Conservation (phyloP, 2,888 invertebrate genomes). For the Plagodis pulveraria region DNA sequence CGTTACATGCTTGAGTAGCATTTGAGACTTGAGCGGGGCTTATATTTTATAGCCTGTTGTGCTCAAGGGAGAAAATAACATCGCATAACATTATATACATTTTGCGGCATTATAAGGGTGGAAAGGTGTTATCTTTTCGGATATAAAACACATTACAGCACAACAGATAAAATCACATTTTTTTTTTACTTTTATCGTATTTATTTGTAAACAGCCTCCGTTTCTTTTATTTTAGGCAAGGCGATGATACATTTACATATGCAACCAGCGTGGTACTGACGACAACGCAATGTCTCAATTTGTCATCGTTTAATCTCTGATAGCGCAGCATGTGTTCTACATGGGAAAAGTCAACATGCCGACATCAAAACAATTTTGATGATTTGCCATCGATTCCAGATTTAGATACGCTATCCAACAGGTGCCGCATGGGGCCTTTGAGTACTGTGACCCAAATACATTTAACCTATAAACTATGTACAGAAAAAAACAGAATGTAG, state of each 20-base stretch:
- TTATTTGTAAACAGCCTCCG: no score
- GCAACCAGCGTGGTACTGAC: not conserved
- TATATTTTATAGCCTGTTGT: slow-evolving; percentile 20
- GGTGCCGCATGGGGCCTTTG: slow-evolving; percentile 32
- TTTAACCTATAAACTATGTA: no score
- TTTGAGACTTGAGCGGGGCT: slow-evolving; percentile 18
- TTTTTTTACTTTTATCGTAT: no score
- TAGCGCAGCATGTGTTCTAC: slow-evolving; percentile 26
- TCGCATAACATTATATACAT: slow-evolving; percentile 9
- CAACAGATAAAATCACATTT: no score
- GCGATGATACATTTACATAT: no score
- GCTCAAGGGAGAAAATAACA: slow-evolving; percentile 14
- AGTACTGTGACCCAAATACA: slow-evolving; percentile 10
- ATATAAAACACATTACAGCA: not conserved
- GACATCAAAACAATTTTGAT: slow-evolving; percentile 38
- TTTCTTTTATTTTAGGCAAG: no score
- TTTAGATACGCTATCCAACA: slow-evolving; percentile 40
- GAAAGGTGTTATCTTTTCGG: slow-evolving; percentile 5
- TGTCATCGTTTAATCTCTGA: slow-evolving; percentile 22
- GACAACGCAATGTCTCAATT: slow-evolving; percentile 17
- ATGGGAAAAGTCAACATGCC: slow-evolving; percentile 35
- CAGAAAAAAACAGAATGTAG: slow-evolving; percentile 4
- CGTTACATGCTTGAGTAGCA: slow-evolving; percentile 26
- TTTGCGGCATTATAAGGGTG: not conserved
- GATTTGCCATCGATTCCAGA: slow-evolving; percentile 37